These are phyloP conservation scores for Dasyprocta punctata DNA, from an alignment of 2,113 vertebrate genomes.

Conservation along the genomic window DNA sequence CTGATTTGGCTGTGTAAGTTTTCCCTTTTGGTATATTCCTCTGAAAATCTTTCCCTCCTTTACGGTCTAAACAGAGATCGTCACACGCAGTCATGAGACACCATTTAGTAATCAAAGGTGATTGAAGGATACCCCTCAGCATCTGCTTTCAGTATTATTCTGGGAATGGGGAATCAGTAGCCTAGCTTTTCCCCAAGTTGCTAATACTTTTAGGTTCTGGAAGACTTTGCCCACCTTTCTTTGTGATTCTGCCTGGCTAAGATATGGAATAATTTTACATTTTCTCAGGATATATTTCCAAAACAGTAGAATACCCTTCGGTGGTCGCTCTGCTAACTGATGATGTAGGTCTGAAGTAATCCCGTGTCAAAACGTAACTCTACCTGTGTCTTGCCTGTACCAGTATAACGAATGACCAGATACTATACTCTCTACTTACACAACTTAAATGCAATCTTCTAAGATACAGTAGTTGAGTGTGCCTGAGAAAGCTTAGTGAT, in stretches of 20 bases:
- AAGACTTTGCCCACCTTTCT: neutral
- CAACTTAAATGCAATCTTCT: neutral
- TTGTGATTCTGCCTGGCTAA: slow-evolving; percentile 9
- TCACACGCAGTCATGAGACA: neutral
- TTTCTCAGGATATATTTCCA: neutral
- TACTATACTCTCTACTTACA: neutral
- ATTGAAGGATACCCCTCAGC: neutral
- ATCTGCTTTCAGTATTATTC: neutral
- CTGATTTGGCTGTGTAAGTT: neutral
- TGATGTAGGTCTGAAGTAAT: neutral
- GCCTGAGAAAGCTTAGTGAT: neutral
- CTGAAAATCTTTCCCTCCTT: neutral
- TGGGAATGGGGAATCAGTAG: neutral
- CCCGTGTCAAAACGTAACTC: neutral
- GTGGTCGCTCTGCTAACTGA: neutral
- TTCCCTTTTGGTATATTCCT: neutral
- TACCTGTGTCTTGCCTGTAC: neutral
- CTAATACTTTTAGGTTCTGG: neutral
- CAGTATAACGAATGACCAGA: slow-evolving; percentile 36
- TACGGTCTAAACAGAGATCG: neutral
- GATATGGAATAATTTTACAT: neutral
- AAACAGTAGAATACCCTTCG: neutral
- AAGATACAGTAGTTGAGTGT: neutral
- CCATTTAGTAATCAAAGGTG: neutral
- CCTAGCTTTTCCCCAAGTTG: neutral